These are phyloP conservation scores for Onchidella celtica DNA, from an alignment of 2,888 invertebrate species.

Conservation along the genomic window DNA sequence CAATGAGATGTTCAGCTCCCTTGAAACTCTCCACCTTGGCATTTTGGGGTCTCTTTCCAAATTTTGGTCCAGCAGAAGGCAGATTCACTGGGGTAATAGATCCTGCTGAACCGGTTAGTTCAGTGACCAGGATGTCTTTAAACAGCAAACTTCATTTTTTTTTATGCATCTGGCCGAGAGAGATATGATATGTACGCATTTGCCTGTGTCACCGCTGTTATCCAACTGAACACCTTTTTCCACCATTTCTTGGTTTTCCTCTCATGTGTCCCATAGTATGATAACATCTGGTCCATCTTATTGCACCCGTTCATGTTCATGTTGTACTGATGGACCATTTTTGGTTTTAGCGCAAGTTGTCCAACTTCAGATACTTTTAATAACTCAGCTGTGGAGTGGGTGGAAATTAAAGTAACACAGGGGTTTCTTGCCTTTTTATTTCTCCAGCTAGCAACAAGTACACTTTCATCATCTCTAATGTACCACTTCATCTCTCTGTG, in stretches of 20 bases:
- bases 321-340: conserved; percentile 4
- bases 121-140: not conserved
- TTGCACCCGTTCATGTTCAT: conserved; percentile 11
- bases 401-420: conserved; percentile 10
- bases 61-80: not conserved
- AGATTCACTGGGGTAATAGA: not conserved
- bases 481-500: no score
- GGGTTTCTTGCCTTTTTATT: conserved; percentile 23
- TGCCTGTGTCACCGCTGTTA: not conserved
- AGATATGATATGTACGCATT: not conserved
- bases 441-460: conserved; percentile 9
- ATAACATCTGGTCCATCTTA: not conserved
- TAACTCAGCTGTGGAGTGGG: not conserved
- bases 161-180: not conserved
- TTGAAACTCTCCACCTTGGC: not conserved
- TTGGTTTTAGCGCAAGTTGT: not conserved
- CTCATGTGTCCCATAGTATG: conserved; percentile 7
- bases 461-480: not conserved
- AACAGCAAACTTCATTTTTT: not conserved
- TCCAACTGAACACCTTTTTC: conserved; percentile 19
- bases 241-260: conserved; percentile 31
- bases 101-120: not conserved
- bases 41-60: not conserved
- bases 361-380: not conserved
- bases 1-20: not conserved